Conservation (phyloP, 2,888 invertebrate species). For the Disparrhopalites patrizii region DNA sequence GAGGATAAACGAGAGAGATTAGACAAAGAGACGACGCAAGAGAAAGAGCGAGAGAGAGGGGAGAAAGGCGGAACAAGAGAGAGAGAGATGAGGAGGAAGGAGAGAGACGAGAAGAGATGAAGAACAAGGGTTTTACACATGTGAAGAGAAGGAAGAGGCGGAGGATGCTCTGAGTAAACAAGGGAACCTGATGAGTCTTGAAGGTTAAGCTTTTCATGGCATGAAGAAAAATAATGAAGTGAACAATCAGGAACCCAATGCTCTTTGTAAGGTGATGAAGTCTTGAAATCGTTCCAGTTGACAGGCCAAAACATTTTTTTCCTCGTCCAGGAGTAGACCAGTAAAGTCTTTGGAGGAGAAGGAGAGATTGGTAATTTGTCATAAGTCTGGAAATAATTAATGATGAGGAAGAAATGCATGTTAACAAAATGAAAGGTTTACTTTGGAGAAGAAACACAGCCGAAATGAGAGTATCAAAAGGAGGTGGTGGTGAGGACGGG, state of each 20-base stretch:
- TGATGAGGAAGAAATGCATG: conserved; percentile 10
- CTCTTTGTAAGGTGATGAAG: conserved; percentile 22
- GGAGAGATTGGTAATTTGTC: conserved; percentile 28
- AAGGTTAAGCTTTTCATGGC: neutral
- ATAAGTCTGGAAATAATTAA: conserved; percentile 27
- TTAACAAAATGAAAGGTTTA: neutral
- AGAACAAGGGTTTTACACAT: too few species aligned
- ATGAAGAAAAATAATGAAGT: conserved; percentile 8
- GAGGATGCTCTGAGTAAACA: too few species aligned
- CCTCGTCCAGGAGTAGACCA: too few species aligned
- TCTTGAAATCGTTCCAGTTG: conserved; percentile 10
- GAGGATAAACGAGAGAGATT: too few species aligned
- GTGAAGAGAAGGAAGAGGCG: too few species aligned
- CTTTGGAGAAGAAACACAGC: neutral
- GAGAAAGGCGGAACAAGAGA: too few species aligned
- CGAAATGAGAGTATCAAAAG: neutral
- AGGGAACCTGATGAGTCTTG: too few species aligned
- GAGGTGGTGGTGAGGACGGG: neutral
- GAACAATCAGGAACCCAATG: neutral
- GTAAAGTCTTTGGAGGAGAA: neutral
- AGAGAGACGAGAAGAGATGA: too few species aligned
- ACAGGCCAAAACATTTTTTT: too few species aligned
- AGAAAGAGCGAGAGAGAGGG: too few species aligned
- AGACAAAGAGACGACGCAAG: too few species aligned
- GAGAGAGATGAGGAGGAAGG: too few species aligned